Evolutionary conservation across 2,888 invertebrate species (phyloP), one percentile per base, ranked within the genome.

Genomic region (Thymelicus lineola): DNA sequence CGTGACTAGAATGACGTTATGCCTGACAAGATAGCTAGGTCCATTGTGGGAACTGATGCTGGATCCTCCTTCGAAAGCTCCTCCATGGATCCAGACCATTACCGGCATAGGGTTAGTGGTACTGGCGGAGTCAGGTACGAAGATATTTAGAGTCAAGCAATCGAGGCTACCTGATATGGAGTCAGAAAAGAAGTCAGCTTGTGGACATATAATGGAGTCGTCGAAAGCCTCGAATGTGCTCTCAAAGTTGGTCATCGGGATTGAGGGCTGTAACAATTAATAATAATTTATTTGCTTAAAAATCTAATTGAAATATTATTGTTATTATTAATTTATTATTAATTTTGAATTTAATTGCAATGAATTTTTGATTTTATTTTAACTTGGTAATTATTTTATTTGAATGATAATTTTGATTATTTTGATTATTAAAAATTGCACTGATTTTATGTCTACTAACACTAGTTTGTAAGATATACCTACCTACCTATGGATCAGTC

Each of bases 81-180:
- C 90, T 38, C 90, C 87, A 35, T 86, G 77, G 66, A 90, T 86
- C 86, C 87, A 89, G 2, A 90, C 86, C 5, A 89, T 76, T 6
- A 90, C 81, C 36, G 90, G 86, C 0, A 85, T 70, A 7, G 57
- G 73, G 28, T 80, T 72, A 7, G 63, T 72, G 2, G 74, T 64
- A 3, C 70, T 76, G 7, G 77, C 75, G 4, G 59, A 72, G 2
- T 79, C 75, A 0, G 95, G 95, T 3, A 95, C 94, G 77, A 94
- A 96, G 0, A 96, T 92, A 79, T 95, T 96, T 7, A 96, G 76
- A 70, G 93, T 94, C 0, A 96, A 87, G 73, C 96, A 96, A 76
- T 94, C 94, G 65, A 91, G 85, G 38, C 83, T 36, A 81, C 91
- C 79, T 81, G 71, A 53, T 9, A 68, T 15, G 10, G 55, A 12